Conservation (phyloP, 2,113 vertebrate species). For the Columba livia region DNA sequence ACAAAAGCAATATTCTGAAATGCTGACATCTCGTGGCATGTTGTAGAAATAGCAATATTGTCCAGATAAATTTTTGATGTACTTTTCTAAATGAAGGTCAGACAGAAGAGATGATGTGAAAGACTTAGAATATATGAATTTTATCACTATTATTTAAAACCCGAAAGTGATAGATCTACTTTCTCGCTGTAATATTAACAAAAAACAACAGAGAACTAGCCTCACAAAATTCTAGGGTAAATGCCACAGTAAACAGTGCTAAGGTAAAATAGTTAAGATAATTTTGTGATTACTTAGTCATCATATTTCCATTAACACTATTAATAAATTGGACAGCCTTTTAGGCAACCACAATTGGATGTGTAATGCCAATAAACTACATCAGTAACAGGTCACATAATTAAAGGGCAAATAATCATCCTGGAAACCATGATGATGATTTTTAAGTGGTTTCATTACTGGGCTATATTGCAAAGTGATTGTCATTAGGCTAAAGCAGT, state of each 20-base stretch:
- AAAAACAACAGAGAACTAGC: not conserved
- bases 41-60: not conserved
- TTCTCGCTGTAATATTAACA: not conserved
- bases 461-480: not conserved
- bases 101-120: not conserved
- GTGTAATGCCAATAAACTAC: not conserved
- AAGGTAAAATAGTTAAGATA: not conserved
- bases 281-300: not conserved
- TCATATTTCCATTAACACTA: not conserved
- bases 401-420: not conserved
- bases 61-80: not conserved
- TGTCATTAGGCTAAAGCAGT: not conserved
- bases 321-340: not conserved
- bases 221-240: not conserved
- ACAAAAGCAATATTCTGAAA: slow-evolving; percentile 34
- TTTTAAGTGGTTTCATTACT: slow-evolving; percentile 1
- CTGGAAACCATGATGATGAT: not conserved
- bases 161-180: not conserved
- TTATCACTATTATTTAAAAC: not conserved
- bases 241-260: not conserved
- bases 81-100: not conserved
- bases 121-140: not conserved
- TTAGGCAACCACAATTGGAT: not conserved
- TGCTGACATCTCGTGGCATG: slow-evolving; percentile 26
- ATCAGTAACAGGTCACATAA: not conserved